Base-by-base conservation (phyloP, 2,888 invertebrate genomes). In the Chironomus riparius region DNA sequence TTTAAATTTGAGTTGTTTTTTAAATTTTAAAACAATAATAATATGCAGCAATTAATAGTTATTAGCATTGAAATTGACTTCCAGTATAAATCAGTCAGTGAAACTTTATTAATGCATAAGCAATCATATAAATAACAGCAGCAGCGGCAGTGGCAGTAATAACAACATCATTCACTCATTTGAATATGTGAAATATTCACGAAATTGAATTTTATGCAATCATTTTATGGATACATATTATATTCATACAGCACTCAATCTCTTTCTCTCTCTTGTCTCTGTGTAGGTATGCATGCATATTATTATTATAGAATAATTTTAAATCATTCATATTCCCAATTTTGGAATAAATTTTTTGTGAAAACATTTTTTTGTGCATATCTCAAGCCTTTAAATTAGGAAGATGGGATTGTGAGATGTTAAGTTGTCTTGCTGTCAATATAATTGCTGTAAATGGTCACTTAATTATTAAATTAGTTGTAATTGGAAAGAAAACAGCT, bases 281-380 rank as follows among this genome's bases (percentile, higher is more conserved):
- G 21, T 65, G 65, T 22, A 65, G 65, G 22, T 22, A 65, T 65
- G 21, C 65, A 65, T 65, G 13, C 21, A 24, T 24, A 65, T 24
- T 24, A 65, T 24, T 24, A 65, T 24, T 62, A 22, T 65, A 65
- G 65, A 22, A 65, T 65, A 22, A 21, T 65, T 38, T 65, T 22
- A 22, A 65, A 65, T 65, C 65, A 65, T 65, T 65, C 65, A 65
- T 65, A 65, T 65, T 65, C 65, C 38, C 65, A 65, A 65, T 65
- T 65, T 56, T 15, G 56, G 56, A 56, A 56, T 56, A 38, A 38
- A 38, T 38, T 38, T 38, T 38, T 38, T 38, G 10, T 38, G 38
- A 38, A 38, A 38, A 38, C 38, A 38, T 38, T 38, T 38, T 38
- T 38, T 38, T 2, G 38, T 38, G 38, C 38, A 38, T 38, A 38